These are phyloP conservation scores for Habrosyne pyritoides DNA, from an alignment of 2,888 invertebrate genomes.

Conservation along the genomic window DNA sequence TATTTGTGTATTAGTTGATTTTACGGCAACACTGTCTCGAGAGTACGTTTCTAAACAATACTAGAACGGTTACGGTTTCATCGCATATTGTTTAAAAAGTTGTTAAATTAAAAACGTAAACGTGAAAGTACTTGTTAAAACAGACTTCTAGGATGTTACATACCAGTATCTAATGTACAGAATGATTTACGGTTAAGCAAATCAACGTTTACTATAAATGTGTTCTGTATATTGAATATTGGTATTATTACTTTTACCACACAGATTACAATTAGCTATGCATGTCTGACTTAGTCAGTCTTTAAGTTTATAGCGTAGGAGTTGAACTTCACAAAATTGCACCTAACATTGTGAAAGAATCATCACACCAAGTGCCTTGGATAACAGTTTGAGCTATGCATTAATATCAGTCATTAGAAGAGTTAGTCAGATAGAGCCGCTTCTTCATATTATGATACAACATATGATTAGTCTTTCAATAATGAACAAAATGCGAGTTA, in stretches of 20 bases:
- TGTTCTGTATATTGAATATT: neutral
- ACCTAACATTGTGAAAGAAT: too few species aligned
- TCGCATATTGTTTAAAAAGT: neutral
- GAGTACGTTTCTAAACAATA: neutral
- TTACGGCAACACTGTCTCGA: neutral
- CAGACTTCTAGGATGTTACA: neutral
- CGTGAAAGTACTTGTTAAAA: neutral
- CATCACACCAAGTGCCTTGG: too few species aligned
- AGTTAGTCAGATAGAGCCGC: too few species aligned
- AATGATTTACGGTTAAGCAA: neutral
- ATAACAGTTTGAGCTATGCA: too few species aligned
- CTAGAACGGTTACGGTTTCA: neutral
- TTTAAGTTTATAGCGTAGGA: neutral
- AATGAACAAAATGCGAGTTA: neutral
- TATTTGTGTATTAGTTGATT: neutral
- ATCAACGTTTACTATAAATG: neutral
- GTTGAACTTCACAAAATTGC: too few species aligned
- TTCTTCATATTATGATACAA: too few species aligned
- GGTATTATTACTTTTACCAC: neutral
- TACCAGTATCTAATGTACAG: neutral
- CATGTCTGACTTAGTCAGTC: neutral
- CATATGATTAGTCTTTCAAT: too few species aligned
- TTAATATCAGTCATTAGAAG: too few species aligned
- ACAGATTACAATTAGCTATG: neutral
- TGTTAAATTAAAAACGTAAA: neutral